These are phyloP conservation scores for Epinephelus fuscoguttatus DNA, from an alignment of 2,113 vertebrate species.

Conservation along the genomic window DNA sequence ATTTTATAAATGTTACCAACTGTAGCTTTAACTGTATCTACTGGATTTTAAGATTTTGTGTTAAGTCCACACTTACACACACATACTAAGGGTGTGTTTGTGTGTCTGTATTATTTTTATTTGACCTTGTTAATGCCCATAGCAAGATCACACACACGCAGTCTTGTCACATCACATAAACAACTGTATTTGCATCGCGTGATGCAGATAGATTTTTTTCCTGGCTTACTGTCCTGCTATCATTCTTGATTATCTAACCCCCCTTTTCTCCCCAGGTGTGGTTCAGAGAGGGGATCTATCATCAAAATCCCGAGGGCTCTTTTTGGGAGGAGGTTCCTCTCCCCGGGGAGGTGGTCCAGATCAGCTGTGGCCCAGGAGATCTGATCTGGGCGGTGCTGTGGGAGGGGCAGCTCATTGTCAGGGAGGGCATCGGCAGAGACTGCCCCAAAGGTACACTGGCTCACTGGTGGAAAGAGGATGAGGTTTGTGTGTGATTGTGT, in stretches of 20 bases:
- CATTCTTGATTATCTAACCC: background rate
- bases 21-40: background rate
- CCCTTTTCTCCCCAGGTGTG: conserved; percentile 87
- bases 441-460: conserved; percentile 88
- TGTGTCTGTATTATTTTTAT: background rate
- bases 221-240: background rate
- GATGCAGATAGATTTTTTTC: background rate
- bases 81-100: background rate
- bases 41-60: background rate
- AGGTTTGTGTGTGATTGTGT: background rate
- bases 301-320: conserved; percentile 93
- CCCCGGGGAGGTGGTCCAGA: conserved; percentile 95
- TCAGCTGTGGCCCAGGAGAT: conserved; percentile 94
- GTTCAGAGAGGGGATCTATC: conserved; percentile 92
- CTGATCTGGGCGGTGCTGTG: conserved; percentile 96
- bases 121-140: background rate
- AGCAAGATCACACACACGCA: background rate
- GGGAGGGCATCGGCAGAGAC: conserved; percentile 92
- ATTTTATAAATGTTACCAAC: too few species aligned
- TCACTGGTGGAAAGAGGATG: background rate
- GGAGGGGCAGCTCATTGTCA: conserved; percentile 96
- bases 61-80: background rate
- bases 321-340: conserved; percentile 88
- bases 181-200: background rate
- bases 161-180: background rate